Conservation (phyloP, 2,888 invertebrate species). For the Pterobdella sp. region DNA sequence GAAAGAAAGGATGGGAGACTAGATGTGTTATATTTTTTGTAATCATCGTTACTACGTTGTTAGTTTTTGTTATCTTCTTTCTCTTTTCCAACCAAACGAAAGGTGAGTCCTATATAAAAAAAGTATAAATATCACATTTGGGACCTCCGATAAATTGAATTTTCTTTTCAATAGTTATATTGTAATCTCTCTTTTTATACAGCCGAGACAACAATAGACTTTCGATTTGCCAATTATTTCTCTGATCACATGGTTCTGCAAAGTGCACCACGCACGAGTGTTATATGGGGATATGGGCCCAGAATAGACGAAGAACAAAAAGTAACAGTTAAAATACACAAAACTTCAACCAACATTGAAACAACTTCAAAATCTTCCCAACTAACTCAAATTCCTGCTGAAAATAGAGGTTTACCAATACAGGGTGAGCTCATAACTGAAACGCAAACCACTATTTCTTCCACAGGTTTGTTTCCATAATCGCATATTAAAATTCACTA, state of each 20-base stretch:
- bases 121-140: not conserved
- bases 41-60: slow-evolving; percentile 30
- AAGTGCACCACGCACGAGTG: slow-evolving; percentile 34
- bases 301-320: slow-evolving; percentile 25
- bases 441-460: not conserved
- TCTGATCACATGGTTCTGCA: slow-evolving; percentile 39
- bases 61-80: slow-evolving; percentile 31
- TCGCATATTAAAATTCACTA: not conserved
- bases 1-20: slow-evolving; percentile 33
- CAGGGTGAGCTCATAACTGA: not conserved
- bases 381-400: not conserved
- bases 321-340: slow-evolving; percentile 27
- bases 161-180: not conserved
- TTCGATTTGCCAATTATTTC: slow-evolving; percentile 37
- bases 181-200: not conserved
- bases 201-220: slow-evolving; percentile 30
- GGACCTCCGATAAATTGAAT: not conserved
- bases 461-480: not conserved
- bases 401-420: not conserved
- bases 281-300: slow-evolving; percentile 38
- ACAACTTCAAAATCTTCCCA: not conserved
- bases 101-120: slow-evolving; percentile 24
- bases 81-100: slow-evolving; percentile 31
- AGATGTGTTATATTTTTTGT: slow-evolving; percentile 32
- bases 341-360: not conserved